Conservation (phyloP, 2,888 invertebrate genomes). For the Apoda limacodes region DNA sequence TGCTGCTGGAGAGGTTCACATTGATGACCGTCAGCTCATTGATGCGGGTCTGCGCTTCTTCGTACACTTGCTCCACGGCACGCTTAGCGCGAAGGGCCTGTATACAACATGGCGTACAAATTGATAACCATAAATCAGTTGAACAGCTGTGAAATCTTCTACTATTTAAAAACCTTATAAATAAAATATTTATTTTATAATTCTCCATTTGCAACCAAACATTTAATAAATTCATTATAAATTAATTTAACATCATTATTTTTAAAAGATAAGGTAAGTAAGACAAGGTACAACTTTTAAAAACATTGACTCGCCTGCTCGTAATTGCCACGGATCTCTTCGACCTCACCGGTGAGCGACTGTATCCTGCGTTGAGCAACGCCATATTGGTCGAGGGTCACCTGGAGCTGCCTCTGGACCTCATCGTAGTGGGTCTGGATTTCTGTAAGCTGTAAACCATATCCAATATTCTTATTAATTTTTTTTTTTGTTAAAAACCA, state of each 20-base stretch:
- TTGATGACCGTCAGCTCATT: conserved; percentile 96
- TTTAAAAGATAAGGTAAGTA: no score
- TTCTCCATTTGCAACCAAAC: no score
- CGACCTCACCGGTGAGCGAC: conserved; percentile 93
- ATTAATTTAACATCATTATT: no score
- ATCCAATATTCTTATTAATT: conserved; percentile 3
- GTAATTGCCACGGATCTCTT: conserved; percentile 93
- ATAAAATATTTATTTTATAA: no score
- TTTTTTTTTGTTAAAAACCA: no score
- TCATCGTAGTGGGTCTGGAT: conserved; percentile 97
- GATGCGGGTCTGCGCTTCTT: conserved; percentile 92
- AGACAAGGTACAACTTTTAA: no score
- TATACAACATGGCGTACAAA: no score
- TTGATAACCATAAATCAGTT: no score
- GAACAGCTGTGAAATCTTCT: no score
- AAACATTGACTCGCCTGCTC: conserved; percentile 75
- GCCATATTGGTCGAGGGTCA: conserved; percentile 93
- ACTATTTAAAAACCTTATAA: no score
- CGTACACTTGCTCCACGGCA: conserved; percentile 88
- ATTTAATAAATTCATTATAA: no score
- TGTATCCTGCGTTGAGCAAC: conserved; percentile 92
- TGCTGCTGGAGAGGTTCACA: conserved; percentile 93
- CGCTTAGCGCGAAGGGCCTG: conserved; percentile 94
- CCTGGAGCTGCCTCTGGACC: conserved; percentile 94
- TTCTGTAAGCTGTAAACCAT: conserved; percentile 75